Conservation (phyloP, 1,140 invertebrate genomes). For the Drosophila ananassae region DNA sequence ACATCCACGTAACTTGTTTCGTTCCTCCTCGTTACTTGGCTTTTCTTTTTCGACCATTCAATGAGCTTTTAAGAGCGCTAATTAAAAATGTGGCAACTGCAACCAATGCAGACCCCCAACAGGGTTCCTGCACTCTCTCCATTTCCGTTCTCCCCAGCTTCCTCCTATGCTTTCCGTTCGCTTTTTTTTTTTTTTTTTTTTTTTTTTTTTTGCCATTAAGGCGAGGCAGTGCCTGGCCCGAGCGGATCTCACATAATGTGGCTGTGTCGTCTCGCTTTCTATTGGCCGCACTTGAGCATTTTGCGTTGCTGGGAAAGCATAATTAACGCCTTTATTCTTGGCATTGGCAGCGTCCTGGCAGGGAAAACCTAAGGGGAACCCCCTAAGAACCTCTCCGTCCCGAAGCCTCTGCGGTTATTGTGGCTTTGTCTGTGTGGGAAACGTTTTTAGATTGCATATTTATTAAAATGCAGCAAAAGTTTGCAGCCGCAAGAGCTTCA, state of each 20-base stretch:
- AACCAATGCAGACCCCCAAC: slow-evolving; percentile 42
- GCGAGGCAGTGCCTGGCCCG: slow-evolving; percentile 17
- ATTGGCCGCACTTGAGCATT: slow-evolving; percentile 46
- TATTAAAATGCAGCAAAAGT: slow-evolving; percentile 74
- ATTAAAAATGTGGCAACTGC: slow-evolving; percentile 79
- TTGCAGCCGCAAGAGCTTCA: slow-evolving; percentile 21
- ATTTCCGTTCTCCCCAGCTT: background rate
- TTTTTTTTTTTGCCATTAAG: slow-evolving; percentile 43
- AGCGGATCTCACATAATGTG: slow-evolving; percentile 52
- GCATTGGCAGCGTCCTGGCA: slow-evolving; percentile 52
- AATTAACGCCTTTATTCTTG: slow-evolving; percentile 78
- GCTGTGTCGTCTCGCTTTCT: slow-evolving; percentile 61
- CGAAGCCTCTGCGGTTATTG: slow-evolving; percentile 43
- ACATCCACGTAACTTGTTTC: slow-evolving; percentile 1
- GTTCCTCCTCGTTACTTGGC: background rate
- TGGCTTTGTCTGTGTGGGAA: slow-evolving; percentile 54
- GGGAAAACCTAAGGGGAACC: slow-evolving; percentile 9
- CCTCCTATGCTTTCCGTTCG: background rate
- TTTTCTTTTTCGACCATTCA: slow-evolving; percentile 52
- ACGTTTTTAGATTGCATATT: slow-evolving; percentile 77
- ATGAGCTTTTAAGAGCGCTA: slow-evolving; percentile 80
- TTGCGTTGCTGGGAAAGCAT: slow-evolving; percentile 42
- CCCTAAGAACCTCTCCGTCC: background rate
- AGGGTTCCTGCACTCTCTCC: background rate
- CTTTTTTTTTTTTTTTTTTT: slow-evolving; percentile 34